These are phyloP conservation scores for Brevimyrus niger DNA, from an alignment of 2,113 vertebrate genomes.

Conservation along the genomic window DNA sequence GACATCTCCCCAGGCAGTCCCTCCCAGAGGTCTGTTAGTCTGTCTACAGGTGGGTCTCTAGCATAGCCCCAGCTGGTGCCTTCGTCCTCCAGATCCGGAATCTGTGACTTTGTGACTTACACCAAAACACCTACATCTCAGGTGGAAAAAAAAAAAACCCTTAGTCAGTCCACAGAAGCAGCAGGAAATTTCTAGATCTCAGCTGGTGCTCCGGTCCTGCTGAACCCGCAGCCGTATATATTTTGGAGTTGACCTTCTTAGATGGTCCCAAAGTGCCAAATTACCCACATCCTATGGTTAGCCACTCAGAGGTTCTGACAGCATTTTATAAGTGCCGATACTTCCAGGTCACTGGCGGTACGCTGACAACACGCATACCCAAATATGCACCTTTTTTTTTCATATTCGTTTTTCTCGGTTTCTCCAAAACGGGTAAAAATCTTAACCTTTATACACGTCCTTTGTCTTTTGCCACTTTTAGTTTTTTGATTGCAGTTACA, in stretches of 20 bases:
- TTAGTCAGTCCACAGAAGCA: not conserved
- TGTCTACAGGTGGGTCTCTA: constrained; percentile 56
- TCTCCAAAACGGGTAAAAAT: not conserved
- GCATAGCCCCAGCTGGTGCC: not conserved
- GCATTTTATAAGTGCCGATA: not conserved
- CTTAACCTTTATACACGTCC: not conserved
- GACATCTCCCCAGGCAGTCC: constrained; percentile 59
- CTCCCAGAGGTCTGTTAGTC: constrained; percentile 56
- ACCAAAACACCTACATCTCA: not conserved
- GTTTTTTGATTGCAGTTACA: too few species aligned
- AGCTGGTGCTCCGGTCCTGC: not conserved
- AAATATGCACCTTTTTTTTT: not conserved
- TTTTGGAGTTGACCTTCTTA: not conserved
- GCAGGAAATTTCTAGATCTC: not conserved
- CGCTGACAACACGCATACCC: not conserved
- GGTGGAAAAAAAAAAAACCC: not conserved
- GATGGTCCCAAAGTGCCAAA: not conserved
- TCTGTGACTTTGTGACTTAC: not conserved
- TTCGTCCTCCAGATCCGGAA: not conserved
- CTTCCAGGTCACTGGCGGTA: not conserved
- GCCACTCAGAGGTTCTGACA: not conserved
- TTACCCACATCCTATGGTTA: not conserved
- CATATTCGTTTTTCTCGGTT: not conserved
- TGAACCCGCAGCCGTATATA: not conserved
- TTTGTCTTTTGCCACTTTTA: too few species aligned